Percentiles rank a stretch among this genome's conserved stretches.
Evolutionary conservation across 1,140 invertebrate species (phyloP).

Genomic region (Musca domestica): DNA sequence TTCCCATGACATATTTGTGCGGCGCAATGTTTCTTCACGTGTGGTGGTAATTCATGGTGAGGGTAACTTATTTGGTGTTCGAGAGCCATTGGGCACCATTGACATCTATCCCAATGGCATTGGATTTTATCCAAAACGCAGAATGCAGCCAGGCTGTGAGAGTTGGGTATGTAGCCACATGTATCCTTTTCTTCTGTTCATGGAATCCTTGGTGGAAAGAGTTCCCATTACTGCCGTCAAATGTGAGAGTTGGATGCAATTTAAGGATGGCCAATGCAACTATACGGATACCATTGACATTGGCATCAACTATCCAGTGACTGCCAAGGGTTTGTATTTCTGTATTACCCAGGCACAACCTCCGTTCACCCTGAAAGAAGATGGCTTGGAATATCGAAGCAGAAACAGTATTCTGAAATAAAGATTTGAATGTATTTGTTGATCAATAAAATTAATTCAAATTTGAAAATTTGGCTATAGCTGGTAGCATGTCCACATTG

Average conservation of each 20-base stretch:
- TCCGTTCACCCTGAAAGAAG: slow-evolving; percentile 48
- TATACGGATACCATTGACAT: slow-evolving; percentile 42
- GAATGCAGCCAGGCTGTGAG: slow-evolving; percentile 44
- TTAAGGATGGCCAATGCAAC: slow-evolving; percentile 42
- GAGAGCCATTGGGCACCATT: slow-evolving; percentile 40
- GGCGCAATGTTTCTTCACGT: slow-evolving; percentile 31
- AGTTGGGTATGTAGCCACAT: slow-evolving; percentile 47
- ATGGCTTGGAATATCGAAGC: slow-evolving; percentile 39
- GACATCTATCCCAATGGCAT: slow-evolving; percentile 52
- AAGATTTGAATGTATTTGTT: too few relatives aligned
- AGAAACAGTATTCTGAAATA: slow-evolving; percentile 16
- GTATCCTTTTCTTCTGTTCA: slow-evolving; percentile 48
- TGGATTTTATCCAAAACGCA: slow-evolving; percentile 42
- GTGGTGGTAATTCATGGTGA: slow-evolving; percentile 46
- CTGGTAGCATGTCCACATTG: too few relatives aligned
- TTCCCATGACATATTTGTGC: slow-evolving; percentile 39
- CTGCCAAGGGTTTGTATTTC: slow-evolving; percentile 42
- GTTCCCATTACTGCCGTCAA: slow-evolving; percentile 49
- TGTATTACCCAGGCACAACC: slow-evolving; percentile 46
- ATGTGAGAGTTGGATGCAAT: slow-evolving; percentile 47
- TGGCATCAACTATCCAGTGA: slow-evolving; percentile 40
- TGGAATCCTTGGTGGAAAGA: slow-evolving; percentile 46
- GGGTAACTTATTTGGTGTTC: slow-evolving; percentile 43
- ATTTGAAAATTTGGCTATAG: too few relatives aligned
- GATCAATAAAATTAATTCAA: too few relatives aligned